These are phyloP conservation scores for Cercopithecus neglectus DNA, from an alignment of 2,797 vertebrate species.

Conservation along the genomic window DNA sequence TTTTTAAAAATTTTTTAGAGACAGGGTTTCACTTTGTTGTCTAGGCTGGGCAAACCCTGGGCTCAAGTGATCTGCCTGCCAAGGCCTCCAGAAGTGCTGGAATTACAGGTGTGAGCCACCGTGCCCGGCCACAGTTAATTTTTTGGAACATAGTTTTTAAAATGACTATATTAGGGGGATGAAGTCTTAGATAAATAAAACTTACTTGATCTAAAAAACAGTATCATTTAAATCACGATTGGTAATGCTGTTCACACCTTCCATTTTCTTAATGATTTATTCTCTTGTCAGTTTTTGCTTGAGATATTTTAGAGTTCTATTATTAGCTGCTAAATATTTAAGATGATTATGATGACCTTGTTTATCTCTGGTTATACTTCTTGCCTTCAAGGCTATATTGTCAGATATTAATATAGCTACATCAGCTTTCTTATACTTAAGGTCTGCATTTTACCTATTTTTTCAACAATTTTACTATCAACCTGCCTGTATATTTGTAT, in stretches of 20 bases:
- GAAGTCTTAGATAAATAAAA: neutral
- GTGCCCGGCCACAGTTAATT: no score
- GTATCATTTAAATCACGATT: neutral
- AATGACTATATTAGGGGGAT: neutral
- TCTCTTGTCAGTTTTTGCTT: neutral
- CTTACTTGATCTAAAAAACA: neutral
- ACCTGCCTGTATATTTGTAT: neutral
- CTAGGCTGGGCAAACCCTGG: no score
- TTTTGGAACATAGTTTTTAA: neutral
- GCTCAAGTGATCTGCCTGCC: no score
- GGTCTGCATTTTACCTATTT: neutral
- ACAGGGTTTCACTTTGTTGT: no score
- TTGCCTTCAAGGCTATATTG: neutral
- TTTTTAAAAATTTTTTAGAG: no score
- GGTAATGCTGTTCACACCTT: neutral
- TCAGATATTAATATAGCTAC: neutral
- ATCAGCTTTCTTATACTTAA: neutral
- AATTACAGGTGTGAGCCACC: no score
- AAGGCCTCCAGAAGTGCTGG: no score
- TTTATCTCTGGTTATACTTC: neutral
- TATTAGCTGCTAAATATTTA: neutral
- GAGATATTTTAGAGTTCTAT: neutral
- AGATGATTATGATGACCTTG: neutral
- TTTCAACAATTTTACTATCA: neutral
- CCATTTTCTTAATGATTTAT: neutral